Evolutionary conservation across 2,888 invertebrate genomes (phyloP), one percentile per base, ranked within the genome.

Genomic region (Hypercompe scribonia): DNA sequence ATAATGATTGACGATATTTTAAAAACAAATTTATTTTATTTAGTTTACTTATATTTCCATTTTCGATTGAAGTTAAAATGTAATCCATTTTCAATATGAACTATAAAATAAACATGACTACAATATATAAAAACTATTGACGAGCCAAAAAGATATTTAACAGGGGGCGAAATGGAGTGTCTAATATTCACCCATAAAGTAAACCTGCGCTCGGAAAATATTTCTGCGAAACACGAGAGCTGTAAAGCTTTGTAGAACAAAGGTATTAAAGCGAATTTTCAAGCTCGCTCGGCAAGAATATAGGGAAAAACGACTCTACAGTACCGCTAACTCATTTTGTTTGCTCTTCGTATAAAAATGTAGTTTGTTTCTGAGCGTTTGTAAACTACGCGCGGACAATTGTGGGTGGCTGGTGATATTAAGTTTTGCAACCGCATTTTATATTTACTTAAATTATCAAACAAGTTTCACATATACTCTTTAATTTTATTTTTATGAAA

Each of bases 211-310:
- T 86, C 82, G 79, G 86, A 89, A 90, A 93, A 92, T 91, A 91
- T 91, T 91, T 90, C 87, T 86, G 90, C 85, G 90, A 89, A 91
- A 91, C 92, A 91, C 88, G 90, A 93, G 91, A 91, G 91, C 91
- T 89, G 90, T 92, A 93, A 92, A 93, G 91, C 92, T 90, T 88
- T 93, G 93, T 92, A 91, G 93, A 94, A 94, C 94, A 94, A 94
- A 93, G 93, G 93, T 93, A 93, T 95, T 94, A 94, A 94, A 94
- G 92, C 90, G 92, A 94, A 94, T 94, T 93, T 94, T 92, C 91
- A 90, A 93, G 93, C 94, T 92, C 89, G 88, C 87, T 90, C 88
- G 89, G 86, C 86, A 88, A 89, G 87, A 90, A 91, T 90, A 92
- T 89, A 87, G 90, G 88, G 90, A 89, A 91, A 92, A 92, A 91